phyloP scores from a whole-genome alignment of 2,888 invertebrate genomes.

The Bombylius major region DNA sequence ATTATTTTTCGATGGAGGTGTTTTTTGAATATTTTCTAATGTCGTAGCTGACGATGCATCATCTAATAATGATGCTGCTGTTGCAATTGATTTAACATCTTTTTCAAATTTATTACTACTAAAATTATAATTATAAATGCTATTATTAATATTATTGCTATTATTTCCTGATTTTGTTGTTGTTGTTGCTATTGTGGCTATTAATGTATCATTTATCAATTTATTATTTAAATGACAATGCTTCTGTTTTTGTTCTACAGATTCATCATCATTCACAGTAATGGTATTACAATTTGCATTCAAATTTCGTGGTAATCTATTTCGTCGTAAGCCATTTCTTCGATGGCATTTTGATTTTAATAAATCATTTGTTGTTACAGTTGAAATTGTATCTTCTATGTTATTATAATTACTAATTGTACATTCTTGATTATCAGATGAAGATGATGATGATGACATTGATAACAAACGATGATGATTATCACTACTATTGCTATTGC shows the following conservation, averaged over 20 bases:
- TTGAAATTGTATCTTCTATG: too few species aligned
- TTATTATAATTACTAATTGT: too few species aligned
- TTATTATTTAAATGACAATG: background rate
- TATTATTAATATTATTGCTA: background rate
- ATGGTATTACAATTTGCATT: background rate
- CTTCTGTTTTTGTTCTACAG: background rate
- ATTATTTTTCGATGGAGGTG: conserved; percentile 3
- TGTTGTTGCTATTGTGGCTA: too few species aligned
- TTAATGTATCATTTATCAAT: background rate
- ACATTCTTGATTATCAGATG: background rate
- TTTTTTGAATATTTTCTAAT: background rate
- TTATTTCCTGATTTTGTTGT: background rate
- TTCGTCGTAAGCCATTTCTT: background rate
- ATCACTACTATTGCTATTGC: conserved; percentile 1
- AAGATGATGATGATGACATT: background rate
- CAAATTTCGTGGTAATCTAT: background rate
- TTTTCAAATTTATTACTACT: conserved; percentile 3
- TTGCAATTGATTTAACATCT: background rate
- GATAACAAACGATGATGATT: background rate
- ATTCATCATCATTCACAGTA: background rate
- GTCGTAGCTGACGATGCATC: background rate
- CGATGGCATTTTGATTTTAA: background rate
- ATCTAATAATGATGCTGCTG: background rate
- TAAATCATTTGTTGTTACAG: background rate
- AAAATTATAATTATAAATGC: background rate